phyloP scores from a whole-genome alignment of 2,888 invertebrate genomes.

The Megalurothrips usitatus region DNA sequence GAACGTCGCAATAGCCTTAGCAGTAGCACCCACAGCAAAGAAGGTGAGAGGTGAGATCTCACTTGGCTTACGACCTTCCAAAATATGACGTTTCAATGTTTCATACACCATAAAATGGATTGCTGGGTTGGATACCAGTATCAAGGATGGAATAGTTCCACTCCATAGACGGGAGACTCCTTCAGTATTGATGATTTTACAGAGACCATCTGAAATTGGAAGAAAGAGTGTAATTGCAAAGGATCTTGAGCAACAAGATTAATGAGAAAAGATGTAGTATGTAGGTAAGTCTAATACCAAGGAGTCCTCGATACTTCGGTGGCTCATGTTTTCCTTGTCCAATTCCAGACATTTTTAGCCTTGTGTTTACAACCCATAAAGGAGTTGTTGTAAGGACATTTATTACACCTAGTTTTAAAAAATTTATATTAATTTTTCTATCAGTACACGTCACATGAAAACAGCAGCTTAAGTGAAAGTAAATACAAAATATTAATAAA shows the following conservation, averaged over 20 bases:
- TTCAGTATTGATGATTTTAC: slow-evolving; percentile 66
- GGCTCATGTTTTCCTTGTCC: slow-evolving; percentile 34
- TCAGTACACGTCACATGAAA: neutral
- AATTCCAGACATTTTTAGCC: slow-evolving; percentile 73
- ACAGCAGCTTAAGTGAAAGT: neutral
- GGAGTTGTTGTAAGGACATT: slow-evolving; percentile 85
- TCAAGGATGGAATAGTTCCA: slow-evolving; percentile 76
- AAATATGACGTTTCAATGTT: slow-evolving; percentile 65
- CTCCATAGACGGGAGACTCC: slow-evolving; percentile 76
- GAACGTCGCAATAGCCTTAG: slow-evolving; percentile 80
- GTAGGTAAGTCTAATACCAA: slow-evolving; percentile 41
- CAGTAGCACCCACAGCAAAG: slow-evolving; percentile 71
- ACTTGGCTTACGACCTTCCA: slow-evolving; percentile 40
- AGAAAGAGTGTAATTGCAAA: neutral
- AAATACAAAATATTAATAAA: slow-evolving; percentile 32
- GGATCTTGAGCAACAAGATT: neutral
- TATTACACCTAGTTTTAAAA: slow-evolving; percentile 53
- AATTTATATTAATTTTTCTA: slow-evolving; percentile 27
- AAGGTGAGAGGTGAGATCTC: slow-evolving; percentile 58
- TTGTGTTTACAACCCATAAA: slow-evolving; percentile 87
- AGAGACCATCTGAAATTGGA: slow-evolving; percentile 57
- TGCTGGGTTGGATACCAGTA: slow-evolving; percentile 83
- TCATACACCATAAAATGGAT: slow-evolving; percentile 92
- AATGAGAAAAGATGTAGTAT: neutral
- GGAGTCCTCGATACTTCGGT: slow-evolving; percentile 41